Percentiles rank a stretch among this genome's conserved stretches.
These are phyloP conservation scores for Gymnogyps californianus DNA, from an alignment of 2,113 vertebrate species.

Conservation along the genomic window DNA sequence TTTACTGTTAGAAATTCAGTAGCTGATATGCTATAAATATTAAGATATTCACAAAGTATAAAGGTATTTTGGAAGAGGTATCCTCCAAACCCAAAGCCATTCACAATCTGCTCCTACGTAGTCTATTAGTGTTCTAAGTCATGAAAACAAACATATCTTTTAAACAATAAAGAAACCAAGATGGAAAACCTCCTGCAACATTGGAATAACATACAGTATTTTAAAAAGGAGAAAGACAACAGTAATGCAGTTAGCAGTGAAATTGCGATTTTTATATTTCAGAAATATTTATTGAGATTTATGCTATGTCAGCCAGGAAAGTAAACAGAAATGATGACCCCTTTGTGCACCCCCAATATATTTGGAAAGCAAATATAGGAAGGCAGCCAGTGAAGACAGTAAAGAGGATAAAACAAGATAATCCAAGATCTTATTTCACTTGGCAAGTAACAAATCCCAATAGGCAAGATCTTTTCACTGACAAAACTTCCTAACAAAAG, in stretches of 20 bases:
- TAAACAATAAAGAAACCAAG: neutral
- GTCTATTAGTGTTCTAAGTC: neutral
- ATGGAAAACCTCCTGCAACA: fast-evolving
- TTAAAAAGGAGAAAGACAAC: neutral
- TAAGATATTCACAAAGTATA: neutral
- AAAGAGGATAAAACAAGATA: neutral
- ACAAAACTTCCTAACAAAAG: neutral
- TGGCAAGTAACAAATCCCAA: neutral
- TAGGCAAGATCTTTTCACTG: neutral
- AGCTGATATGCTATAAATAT: neutral
- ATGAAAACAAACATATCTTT: neutral
- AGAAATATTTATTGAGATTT: neutral
- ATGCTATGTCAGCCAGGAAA: neutral
- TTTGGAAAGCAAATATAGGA: neutral
- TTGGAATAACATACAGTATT: fast-evolving
- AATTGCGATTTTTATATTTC: neutral
- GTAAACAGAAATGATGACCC: neutral
- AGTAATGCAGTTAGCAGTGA: neutral
- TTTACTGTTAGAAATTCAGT: neutral
- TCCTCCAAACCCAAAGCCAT: neutral
- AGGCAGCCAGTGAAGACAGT: neutral
- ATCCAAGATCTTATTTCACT: constrained; percentile 4
- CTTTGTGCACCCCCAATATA: neutral
- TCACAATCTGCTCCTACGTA: neutral
- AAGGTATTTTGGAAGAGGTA: neutral